phyloP scores from a whole-genome alignment of 2,888 invertebrate species.

The Cenopis cana region DNA sequence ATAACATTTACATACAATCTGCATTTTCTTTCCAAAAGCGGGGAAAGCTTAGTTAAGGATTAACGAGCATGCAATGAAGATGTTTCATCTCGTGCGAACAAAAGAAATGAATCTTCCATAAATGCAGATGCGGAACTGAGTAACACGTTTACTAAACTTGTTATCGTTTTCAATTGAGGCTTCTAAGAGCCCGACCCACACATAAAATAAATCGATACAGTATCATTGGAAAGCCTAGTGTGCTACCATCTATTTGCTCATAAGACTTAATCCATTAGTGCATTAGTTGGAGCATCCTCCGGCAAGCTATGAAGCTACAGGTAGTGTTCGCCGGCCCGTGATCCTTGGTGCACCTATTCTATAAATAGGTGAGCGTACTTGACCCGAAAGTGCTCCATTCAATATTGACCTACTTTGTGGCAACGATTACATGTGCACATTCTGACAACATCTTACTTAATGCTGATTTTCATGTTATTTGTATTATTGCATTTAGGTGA shows the following conservation, averaged over 20 bases:
- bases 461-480: conserved; percentile 7
- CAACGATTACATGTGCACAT: conserved; percentile 14
- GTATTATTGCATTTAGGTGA: neutral
- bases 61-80: conserved; percentile 11
- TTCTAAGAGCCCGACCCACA: neutral
- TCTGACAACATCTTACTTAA: conserved; percentile 26
- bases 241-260: neutral
- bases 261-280: conserved; percentile 2
- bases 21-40: conserved; percentile 41
- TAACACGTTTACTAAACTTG: neutral
- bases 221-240: neutral
- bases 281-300: neutral
- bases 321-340: conserved; percentile 1
- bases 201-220: neutral
- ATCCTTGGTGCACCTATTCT: conserved; percentile 27
- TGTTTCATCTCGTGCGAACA: neutral
- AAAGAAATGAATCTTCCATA: neutral
- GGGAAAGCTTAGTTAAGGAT: conserved; percentile 35
- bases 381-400: conserved; percentile 42
- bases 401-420: conserved; percentile 40
- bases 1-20: conserved; percentile 43
- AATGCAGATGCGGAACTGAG: neutral
- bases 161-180: neutral
- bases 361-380: conserved; percentile 39
- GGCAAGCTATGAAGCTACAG: conserved; percentile 4